A percentile compares a stretch with the other conserved stretches of the same genome.
Conservation (phyloP, 2,888 invertebrate genomes). For the Idaea straminata region DNA sequence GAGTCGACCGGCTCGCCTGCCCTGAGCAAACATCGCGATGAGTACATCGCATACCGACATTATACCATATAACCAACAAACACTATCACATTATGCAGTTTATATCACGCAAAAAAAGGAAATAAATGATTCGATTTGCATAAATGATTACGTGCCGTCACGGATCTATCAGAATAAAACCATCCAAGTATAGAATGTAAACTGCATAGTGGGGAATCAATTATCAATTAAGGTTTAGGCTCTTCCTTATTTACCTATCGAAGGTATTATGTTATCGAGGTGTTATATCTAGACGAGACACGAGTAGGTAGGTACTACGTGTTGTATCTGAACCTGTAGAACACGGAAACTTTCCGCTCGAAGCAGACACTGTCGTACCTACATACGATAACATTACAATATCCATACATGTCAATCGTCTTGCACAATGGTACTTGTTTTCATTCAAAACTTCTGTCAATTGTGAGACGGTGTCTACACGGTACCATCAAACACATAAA, state of each 20-base stretch:
- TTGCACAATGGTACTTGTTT: not conserved
- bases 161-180: slow-evolving; percentile 44
- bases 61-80: slow-evolving; percentile 18
- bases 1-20: slow-evolving; percentile 34
- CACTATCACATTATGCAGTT: slow-evolving; percentile 31
- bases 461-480: not conserved
- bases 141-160: slow-evolving; percentile 53
- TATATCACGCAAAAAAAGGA: slow-evolving; percentile 56
- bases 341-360: not conserved
- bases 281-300: not conserved
- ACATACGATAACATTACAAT: not conserved
- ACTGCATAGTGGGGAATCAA: slow-evolving; percentile 52
- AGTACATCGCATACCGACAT: slow-evolving; percentile 39
- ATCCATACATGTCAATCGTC: not conserved
- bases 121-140: slow-evolving; percentile 64
- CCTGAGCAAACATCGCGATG: slow-evolving; percentile 43
- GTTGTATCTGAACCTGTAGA: not conserved
- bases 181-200: slow-evolving; percentile 34
- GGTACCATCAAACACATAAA: not conserved
- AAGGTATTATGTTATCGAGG: not conserved
- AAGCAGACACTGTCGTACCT: not conserved
- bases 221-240: slow-evolving; percentile 30
- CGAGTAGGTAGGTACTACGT: not conserved
- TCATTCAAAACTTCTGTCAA: not conserved
- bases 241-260: not conserved